Percentiles rank a stretch among this genome's conserved stretches.
These are phyloP conservation scores for Seriola rivoliana DNA, from an alignment of 2,113 vertebrate species.

Conservation along the genomic window DNA sequence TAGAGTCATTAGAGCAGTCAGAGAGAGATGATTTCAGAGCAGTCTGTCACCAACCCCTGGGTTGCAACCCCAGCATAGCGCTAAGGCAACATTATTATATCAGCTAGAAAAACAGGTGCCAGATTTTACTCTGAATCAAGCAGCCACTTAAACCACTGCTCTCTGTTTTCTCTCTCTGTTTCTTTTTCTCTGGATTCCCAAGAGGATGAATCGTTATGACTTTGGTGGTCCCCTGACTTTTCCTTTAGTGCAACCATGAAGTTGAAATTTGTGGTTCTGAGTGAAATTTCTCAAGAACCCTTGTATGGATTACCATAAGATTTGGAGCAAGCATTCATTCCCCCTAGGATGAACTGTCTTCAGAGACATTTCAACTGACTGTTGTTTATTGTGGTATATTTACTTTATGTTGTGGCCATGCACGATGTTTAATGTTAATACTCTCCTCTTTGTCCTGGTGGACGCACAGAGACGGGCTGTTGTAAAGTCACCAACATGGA, in stretches of 20 bases:
- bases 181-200: background rate
- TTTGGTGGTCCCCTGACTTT: no score
- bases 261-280: background rate
- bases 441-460: slow-evolving; percentile 31
- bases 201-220: background rate
- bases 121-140: slow-evolving; percentile 43
- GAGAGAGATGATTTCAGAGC: slow-evolving; percentile 64
- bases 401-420: background rate
- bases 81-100: slow-evolving; percentile 63
- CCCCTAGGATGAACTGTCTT: no score
- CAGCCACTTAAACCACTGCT: slow-evolving; percentile 27
- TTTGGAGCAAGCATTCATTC: background rate
- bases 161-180: slow-evolving; percentile 31
- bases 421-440: slow-evolving; percentile 1
- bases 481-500: slow-evolving; percentile 11
- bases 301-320: background rate
- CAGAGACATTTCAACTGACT: no score
- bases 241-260: background rate
- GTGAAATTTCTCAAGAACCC: background rate
- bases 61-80: slow-evolving; percentile 26
- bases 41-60: slow-evolving; percentile 53
- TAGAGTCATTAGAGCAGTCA: slow-evolving; percentile 58
- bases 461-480: background rate
- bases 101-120: slow-evolving; percentile 59
- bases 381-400: no score